phyloP scores from a whole-genome alignment of 2,888 invertebrate species.

The Leptinotarsa peninsularis region DNA sequence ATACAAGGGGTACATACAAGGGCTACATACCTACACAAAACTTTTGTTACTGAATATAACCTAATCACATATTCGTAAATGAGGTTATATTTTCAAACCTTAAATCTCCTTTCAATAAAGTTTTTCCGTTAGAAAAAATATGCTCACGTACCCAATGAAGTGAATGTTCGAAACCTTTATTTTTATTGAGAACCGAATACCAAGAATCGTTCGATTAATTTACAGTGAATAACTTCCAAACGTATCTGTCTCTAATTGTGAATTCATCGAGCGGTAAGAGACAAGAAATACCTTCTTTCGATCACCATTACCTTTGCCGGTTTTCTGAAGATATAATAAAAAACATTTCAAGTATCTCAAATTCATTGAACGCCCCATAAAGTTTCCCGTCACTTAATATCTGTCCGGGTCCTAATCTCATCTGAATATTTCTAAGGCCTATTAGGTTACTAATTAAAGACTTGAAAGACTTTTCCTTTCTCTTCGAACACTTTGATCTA shows the following conservation, averaged over 20 bases:
- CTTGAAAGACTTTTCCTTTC: slow-evolving; percentile 46
- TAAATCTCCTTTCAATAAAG: too few relatives aligned
- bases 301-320: background rate
- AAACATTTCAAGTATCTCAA: slow-evolving; percentile 4
- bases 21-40: too few relatives aligned
- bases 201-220: too few relatives aligned
- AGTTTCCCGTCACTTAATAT: slow-evolving; percentile 30
- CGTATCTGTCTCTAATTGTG: background rate
- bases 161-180: too few relatives aligned
- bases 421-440: slow-evolving; percentile 31
- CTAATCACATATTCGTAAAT: too few relatives aligned
- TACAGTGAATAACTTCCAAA: too few relatives aligned
- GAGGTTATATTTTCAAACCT: too few relatives aligned
- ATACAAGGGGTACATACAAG: too few relatives aligned
- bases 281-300: background rate
- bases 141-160: too few relatives aligned
- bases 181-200: too few relatives aligned
- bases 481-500: slow-evolving; percentile 49
- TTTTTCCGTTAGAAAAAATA: too few relatives aligned
- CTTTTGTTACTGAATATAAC: too few relatives aligned
- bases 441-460: slow-evolving; percentile 47
- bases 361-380: slow-evolving; percentile 8
- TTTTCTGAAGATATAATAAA: background rate
- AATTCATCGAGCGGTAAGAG: background rate
- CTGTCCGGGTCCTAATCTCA: slow-evolving; percentile 30